Evolutionary conservation across 2,888 invertebrate genomes (phyloP).

Genomic region (Tetropium fuscum): DNA sequence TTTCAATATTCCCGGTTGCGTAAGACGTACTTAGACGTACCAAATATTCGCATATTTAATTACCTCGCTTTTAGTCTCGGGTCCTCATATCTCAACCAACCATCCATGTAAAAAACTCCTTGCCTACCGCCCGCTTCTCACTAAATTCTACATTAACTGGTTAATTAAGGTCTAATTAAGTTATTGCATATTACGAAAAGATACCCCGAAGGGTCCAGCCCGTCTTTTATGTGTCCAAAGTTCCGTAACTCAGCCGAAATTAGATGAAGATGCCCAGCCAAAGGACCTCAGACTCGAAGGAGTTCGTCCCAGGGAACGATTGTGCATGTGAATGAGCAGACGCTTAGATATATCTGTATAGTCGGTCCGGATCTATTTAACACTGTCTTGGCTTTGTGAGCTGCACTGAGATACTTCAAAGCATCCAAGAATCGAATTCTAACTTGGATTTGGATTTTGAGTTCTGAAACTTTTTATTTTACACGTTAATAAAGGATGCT

Average conservation of each 20-base stretch:
- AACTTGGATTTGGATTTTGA: no score
- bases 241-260: constrained; percentile 40
- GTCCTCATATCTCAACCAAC: no score
- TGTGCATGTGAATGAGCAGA: constrained; percentile 13
- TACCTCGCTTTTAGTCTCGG: no score
- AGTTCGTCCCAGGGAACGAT: constrained; percentile 6
- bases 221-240: constrained; percentile 42
- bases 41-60: no score
- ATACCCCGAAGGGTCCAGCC: constrained; percentile 35
- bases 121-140: no score
- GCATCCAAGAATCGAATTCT: no score
- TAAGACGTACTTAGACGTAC: no score
- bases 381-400: background rate
- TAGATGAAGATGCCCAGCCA: constrained; percentile 31
- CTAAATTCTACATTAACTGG: constrained; percentile 29
- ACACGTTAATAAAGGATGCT: no score
- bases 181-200: constrained; percentile 34
- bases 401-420: no score
- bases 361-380: constrained; percentile 6
- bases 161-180: constrained; percentile 37
- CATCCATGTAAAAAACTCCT: no score
- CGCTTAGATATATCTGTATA: constrained; percentile 12
- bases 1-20: no score
- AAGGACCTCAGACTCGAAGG: constrained; percentile 23
- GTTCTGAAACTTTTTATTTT: no score